Base-by-base conservation (phyloP, 1,140 invertebrate genomes). In the Lithobius niger region DNA sequence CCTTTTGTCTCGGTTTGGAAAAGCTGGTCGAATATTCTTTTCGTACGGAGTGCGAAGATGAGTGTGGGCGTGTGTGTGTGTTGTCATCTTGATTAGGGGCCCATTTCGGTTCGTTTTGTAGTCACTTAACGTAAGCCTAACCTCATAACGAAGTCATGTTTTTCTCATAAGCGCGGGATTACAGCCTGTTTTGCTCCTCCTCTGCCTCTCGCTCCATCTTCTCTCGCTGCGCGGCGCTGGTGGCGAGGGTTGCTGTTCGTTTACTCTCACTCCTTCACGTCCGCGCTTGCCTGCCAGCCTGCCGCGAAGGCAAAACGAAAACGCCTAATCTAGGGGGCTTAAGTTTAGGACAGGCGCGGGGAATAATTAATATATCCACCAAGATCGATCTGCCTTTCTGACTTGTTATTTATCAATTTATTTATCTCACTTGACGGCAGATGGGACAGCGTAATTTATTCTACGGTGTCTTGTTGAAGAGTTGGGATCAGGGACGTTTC, bases 361-460 rank as follows among this genome's bases (percentile, higher is more conserved):
- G 44, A 15, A 47, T 47, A 47, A 47, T 47, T 47, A 47, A 47
- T 47, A 47, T 47, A 47, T 47, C 44, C 44, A 15, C 10, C 15
- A 6, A 22, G 13, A 47, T 47, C 44, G 44, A 47, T 47, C 22
- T 47, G 44, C 22, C 44, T 47, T 47, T 21, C 15, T 22, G 44
- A 47, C 44, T 47, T n/a, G 31, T 36, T 47, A 47, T 47, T 47
- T 47, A 47, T 47, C 44, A 47, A 47, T 47, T 47, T 47, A 47
- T 47, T 47, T 47, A 47, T 47, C 22, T 18, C 31, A n/a, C n/a
- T n/a, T n/a, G n/a, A n/a, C n/a, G n/a, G n/a, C n/a, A n/a, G n/a
- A n/a, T n/a, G n/a, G n/a, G n/a, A n/a, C n/a, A n/a, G n/a, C n/a
- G n/a, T n/a, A n/a, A n/a, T n/a, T n/a, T n/a, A n/a, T n/a, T n/a